Evolutionary conservation across 2,113 vertebrate species (phyloP), one percentile per base, ranked within the genome.

Genomic region (Lontra canadensis): DNA sequence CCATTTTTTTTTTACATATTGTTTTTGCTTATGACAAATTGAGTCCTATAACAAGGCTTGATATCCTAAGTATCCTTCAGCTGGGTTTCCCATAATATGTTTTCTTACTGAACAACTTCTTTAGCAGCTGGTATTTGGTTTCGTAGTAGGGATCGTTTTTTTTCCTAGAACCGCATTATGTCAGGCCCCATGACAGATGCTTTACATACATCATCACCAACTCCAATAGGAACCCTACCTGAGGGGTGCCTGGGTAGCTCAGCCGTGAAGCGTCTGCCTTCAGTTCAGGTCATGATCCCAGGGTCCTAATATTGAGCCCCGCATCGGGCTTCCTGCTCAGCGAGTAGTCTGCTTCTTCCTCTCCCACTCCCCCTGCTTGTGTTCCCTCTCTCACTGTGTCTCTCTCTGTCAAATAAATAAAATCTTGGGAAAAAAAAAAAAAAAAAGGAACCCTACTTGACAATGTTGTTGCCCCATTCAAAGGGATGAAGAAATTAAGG

Each of bases 1-100:
- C 25, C 6, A 25, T 74, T 87, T 52, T 87, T 47, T 47, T 61
- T 96, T 95, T 93, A 63, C 31, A 34, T 79, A 39, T 55, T 73
- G 44, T 47, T 88, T 90, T 97, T 95, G 44, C 47, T 44, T 81
- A 52, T 69, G 57, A 90, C 91, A 94, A 83, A 52, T 82, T 9
- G 79, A 92, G 44, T 61, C 49, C 18, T 71, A 7, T 92, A 63
- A 88, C 59, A 91, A 81, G 95, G 18, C 36, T 93, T 97, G 76
- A 78, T 88, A 44, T 94, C 49, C 6, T 92, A 36, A 78, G 49
- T 89, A 18, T 88, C 90, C 34, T n/a, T 92, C 89, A 90, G 73
- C 44, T 80, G 2, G 26, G n/a, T 85, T 78, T 82, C 65, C 10
- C 52, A 55, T 81, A 13, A 44, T 76, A 1, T 65, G 1, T 65